Conservation (phyloP, 2,888 invertebrate species). For the Philonicus albiceps region DNA sequence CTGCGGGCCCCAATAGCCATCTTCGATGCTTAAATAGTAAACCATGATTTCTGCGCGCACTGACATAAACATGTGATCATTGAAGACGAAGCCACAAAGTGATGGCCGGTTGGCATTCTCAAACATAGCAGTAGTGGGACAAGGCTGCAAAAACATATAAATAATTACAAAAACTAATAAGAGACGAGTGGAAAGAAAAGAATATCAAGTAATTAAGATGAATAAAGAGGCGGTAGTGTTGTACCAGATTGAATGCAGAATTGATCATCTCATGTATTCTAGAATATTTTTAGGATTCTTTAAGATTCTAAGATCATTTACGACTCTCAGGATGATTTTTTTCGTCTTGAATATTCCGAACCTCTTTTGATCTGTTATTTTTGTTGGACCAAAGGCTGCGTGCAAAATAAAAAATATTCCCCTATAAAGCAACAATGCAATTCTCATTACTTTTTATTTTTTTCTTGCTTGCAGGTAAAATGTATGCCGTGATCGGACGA, state of each 20-base stretch:
- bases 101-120: not conserved
- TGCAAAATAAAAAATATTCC: not conserved
- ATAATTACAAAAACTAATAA: not conserved
- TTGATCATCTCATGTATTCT: not conserved
- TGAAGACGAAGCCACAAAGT: slow-evolving; percentile 19
- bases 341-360: slow-evolving; percentile 11
- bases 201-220: slow-evolving; percentile 10
- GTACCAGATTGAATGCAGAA: not conserved
- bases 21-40: not conserved
- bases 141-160: slow-evolving; percentile 14
- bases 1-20: slow-evolving; percentile 1
- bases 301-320: not conserved
- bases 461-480: slow-evolving; percentile 71
- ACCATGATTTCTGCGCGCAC: slow-evolving; percentile 29
- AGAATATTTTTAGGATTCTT: not conserved
- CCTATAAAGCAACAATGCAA: not conserved
- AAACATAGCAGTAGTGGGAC: slow-evolving; percentile 6
- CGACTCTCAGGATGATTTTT: not conserved
- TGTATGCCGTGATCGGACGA: slow-evolving; percentile 88
- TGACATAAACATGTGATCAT: slow-evolving; percentile 27
- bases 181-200: not conserved
- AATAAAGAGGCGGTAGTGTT: not conserved
- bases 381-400: not conserved
- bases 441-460: not conserved
- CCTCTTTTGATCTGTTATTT: slow-evolving; percentile 23